A percentile compares a stretch with the other conserved stretches of the same genome.
These are phyloP conservation scores for Aphelinus atriplicis DNA, from an alignment of 1,140 invertebrate genomes.

Conservation along the genomic window DNA sequence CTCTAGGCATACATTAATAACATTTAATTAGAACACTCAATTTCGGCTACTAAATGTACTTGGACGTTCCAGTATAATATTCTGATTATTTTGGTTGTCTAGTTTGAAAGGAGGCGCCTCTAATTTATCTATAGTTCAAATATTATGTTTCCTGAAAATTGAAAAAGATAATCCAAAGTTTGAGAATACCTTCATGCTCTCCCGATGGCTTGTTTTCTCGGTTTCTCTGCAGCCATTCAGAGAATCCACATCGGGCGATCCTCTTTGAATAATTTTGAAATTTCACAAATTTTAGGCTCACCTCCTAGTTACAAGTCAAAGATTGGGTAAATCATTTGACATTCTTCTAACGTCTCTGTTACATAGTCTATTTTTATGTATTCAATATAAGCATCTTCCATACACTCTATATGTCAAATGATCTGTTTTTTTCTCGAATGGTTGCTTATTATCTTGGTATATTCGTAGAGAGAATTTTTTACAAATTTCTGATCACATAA, in stretches of 20 bases:
- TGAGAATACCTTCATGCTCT: constrained; percentile 35
- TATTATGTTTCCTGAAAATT: background rate
- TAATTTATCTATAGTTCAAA: background rate
- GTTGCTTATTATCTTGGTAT: no score
- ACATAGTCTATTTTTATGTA: no score
- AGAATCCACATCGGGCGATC: constrained; percentile 60
- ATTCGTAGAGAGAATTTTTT: no score
- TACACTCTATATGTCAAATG: background rate
- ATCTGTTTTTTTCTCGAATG: no score
- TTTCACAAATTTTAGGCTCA: constrained; percentile 25
- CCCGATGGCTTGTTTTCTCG: constrained; percentile 51
- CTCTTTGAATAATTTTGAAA: constrained; percentile 37
- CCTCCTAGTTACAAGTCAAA: background rate
- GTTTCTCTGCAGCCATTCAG: constrained; percentile 67
- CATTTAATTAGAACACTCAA: constrained; percentile 33
- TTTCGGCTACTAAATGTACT: constrained; percentile 6
- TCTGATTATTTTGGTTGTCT: constrained; percentile 5
- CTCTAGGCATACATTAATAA: constrained; percentile 5
- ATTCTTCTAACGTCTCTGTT: no score
- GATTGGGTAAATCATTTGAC: no score
- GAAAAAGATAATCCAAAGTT: constrained; percentile 7
- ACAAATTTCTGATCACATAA: no score
- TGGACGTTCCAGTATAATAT: background rate
- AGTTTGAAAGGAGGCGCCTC: constrained; percentile 2
- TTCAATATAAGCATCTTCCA: background rate